Base-by-base conservation (phyloP, 2,888 invertebrate species). In the Fragum whitleyi region DNA sequence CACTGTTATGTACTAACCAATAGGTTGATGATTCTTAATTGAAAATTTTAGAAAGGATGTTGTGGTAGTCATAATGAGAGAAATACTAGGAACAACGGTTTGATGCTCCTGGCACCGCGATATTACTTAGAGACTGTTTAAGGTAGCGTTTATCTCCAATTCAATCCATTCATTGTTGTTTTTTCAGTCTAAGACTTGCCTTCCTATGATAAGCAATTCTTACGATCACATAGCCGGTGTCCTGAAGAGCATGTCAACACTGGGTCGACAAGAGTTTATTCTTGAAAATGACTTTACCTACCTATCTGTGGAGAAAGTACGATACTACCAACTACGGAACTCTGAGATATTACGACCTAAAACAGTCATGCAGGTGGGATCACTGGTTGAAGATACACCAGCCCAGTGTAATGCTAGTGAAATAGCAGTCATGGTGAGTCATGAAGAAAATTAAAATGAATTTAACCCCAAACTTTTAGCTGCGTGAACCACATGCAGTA, bases 261-360 rank as follows among this genome's bases (percentile, higher is more conserved):
- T 85, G 1, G 77, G 73, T 0, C 71, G 79, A 21, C 29, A 47
- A 16, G 79, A 80, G 42, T 19, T 69, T 19, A 62, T 28, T 29
- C 28, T 85, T 0, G 85, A 81, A 28, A 82, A 81, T 51, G 80
- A 85, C 28, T 76, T 42, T 28, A 36, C 79, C 39, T 81, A 81
- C 67, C 62, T 85, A 3, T 82, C 85, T 16, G 65, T 75, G 14
- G 79, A 82, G 42, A 77, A 73, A 2, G 47, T 28, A 21, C 68
- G 74, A 21, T 73, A 73, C 0, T 72, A 57, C 26, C 42, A 74
- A n/a, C 39, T 77, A 2, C 42, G 69, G n/a, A 77, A 74, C 5
- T 26, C 19, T 1, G 62, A 23, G 2, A 55, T 85, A 3, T 0
- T 36, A 0, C 21, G 85, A 57, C 85, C 81, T 1, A 61, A 75